phyloP scores from a whole-genome alignment of 1,140 invertebrate species.

The Nixonia krombeini region DNA sequence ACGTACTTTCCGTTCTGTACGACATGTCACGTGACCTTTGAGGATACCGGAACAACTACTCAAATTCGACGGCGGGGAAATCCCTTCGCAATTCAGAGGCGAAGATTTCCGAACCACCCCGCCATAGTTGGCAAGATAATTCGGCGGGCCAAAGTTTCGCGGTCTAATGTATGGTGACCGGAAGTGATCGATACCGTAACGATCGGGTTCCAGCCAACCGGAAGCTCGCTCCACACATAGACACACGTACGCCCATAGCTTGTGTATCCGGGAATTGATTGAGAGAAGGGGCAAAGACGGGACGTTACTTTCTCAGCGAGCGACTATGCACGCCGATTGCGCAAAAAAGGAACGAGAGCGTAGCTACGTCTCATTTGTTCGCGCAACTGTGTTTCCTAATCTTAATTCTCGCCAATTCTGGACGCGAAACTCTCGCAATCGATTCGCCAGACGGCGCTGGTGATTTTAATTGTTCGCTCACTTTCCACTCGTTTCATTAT shows the following conservation, averaged over 20 bases:
- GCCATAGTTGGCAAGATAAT: slow-evolving; percentile 24
- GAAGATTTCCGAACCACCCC: slow-evolving; percentile 18
- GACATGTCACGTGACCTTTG: too few species aligned
- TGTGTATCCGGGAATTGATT: slow-evolving; percentile 50
- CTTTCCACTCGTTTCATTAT: too few species aligned
- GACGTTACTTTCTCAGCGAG: slow-evolving; percentile 47
- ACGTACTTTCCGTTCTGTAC: too few species aligned
- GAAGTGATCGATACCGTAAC: slow-evolving; percentile 63
- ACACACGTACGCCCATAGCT: slow-evolving; percentile 42
- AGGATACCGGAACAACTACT: too few species aligned
- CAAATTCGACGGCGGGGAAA: too few species aligned
- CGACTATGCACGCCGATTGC: slow-evolving; percentile 40
- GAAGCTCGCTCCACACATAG: slow-evolving; percentile 53
- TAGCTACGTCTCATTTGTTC: too few species aligned
- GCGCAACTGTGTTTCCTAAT: slow-evolving; percentile 27
- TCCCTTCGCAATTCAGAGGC: too few species aligned
- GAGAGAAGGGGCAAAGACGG: slow-evolving; percentile 35
- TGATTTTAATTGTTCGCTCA: too few species aligned
- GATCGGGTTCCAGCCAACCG: slow-evolving; percentile 56
- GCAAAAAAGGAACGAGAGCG: slow-evolving; percentile 31
- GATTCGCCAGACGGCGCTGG: too few species aligned
- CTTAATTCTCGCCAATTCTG: slow-evolving; percentile 12
- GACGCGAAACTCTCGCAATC: too few species aligned
- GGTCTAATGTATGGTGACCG: slow-evolving; percentile 46
- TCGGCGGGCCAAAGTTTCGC: slow-evolving; percentile 19